Conservation (phyloP, 2,888 invertebrate species). For the Chrysomela aeneicollis region DNA sequence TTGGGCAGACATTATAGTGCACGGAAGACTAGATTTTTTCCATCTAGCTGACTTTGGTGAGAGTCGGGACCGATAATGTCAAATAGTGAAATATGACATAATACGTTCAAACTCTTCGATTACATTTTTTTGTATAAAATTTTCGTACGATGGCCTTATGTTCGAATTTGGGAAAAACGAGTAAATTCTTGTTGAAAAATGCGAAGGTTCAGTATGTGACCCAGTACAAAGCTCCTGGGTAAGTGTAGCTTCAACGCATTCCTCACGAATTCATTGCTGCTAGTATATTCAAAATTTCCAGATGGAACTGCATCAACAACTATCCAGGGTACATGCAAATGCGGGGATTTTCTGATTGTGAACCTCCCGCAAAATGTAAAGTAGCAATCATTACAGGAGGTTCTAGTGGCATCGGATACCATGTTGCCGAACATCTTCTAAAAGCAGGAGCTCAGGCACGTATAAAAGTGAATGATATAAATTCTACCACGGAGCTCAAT, state of each 20-base stretch:
- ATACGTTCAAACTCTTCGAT: background rate
- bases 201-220: constrained; percentile 5
- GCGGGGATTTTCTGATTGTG: constrained; percentile 43
- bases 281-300: background rate
- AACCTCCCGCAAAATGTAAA: constrained; percentile 65
- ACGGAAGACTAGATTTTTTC: no score
- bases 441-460: constrained; percentile 73
- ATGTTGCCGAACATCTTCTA: constrained; percentile 71
- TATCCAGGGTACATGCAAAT: background rate
- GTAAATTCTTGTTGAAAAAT: background rate
- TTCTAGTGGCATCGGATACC: constrained; percentile 72
- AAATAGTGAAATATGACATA: constrained; percentile 19
- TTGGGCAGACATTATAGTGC: no score
- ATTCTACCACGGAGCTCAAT: no score
- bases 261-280: no score
- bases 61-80: no score
- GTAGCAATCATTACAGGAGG: constrained; percentile 75
- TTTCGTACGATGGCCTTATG: constrained; percentile 24
- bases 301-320: constrained; percentile 2
- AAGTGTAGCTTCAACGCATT: constrained; percentile 1
- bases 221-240: background rate
- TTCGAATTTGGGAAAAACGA: constrained; percentile 2
- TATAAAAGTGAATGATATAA: background rate
- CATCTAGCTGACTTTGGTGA: no score
- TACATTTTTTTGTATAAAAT: constrained; percentile 8